Percentiles rank a stretch among this genome's conserved stretches.
Conservation (phyloP, 2,113 vertebrate genomes). For the Corapipo altera region DNA sequence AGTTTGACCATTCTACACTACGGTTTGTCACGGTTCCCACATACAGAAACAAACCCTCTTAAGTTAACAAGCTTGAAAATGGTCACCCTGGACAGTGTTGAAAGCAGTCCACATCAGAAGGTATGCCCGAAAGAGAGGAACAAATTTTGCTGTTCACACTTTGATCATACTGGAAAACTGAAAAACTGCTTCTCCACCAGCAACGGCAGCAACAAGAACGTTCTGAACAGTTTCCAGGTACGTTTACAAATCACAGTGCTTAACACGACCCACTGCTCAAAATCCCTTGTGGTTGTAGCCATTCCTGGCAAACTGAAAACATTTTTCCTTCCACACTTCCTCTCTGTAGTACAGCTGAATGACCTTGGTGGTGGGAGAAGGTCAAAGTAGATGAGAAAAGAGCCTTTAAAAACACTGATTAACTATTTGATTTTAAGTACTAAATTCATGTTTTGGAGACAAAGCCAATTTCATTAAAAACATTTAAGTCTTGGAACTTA, state of each 20-base stretch:
- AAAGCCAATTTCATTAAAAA: background rate
- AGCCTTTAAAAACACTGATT: background rate
- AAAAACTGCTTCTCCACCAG: background rate
- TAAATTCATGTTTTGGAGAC: background rate
- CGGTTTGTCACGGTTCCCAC: background rate
- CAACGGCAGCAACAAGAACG: background rate
- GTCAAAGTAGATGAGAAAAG: background rate
- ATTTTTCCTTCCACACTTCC: constrained; percentile 4
- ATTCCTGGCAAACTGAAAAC: constrained; percentile 11
- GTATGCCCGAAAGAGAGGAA: background rate
- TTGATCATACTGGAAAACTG: background rate
- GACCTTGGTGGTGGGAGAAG: constrained; percentile 17
- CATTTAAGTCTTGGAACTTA: background rate
- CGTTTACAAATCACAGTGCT: background rate
- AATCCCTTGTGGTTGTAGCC: background rate
- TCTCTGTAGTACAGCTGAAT: background rate
- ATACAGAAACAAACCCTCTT: background rate
- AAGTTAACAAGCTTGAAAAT: background rate
- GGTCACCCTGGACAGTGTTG: background rate
- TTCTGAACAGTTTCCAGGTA: background rate
- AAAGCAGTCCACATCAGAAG: background rate
- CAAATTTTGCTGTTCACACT: background rate
- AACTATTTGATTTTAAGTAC: background rate
- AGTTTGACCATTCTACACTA: background rate
- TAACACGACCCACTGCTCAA: background rate